A percentile compares a stretch with the other conserved stretches of the same genome.
Evolutionary conservation across 2,797 vertebrate species (phyloP).

Genomic region (Coranthus polyacanthus): DNA sequence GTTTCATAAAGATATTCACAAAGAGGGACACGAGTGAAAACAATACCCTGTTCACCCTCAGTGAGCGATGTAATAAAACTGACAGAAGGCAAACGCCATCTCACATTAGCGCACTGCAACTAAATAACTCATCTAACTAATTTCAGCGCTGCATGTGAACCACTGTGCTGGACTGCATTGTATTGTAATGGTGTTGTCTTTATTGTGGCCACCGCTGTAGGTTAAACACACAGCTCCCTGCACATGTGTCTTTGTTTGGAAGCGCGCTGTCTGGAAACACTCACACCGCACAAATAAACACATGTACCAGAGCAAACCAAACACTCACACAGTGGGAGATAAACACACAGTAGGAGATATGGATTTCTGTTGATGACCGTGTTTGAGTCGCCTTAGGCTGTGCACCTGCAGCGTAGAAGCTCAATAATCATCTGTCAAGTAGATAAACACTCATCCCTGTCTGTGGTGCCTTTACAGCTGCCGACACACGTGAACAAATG

Average conservation of each 20-base stretch:
- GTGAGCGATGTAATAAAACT: too few species aligned
- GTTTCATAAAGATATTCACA: too few species aligned
- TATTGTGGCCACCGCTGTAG: background rate
- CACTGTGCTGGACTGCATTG: background rate
- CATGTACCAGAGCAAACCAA: constrained; percentile 10
- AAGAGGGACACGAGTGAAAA: too few species aligned
- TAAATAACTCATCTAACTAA: background rate
- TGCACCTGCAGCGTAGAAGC: constrained; percentile 44
- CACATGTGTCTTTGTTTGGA: constrained; percentile 35
- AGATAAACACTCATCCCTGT: constrained; percentile 9
- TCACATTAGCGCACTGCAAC: background rate
- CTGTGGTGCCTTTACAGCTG: background rate
- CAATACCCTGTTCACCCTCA: too few species aligned
- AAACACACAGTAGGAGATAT: constrained; percentile 52
- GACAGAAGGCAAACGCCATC: background rate
- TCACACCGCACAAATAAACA: constrained; percentile 17
- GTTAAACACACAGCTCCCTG: constrained; percentile 14
- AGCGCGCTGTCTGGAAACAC: constrained; percentile 14
- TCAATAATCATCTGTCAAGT: constrained; percentile 46
- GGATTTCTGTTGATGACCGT: constrained; percentile 54
- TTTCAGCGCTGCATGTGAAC: background rate
- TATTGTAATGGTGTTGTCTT: background rate
- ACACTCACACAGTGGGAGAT: constrained; percentile 34
- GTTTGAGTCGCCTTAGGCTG: constrained; percentile 33
- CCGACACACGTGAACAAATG: background rate